Evolutionary conservation across 2,888 invertebrate genomes (phyloP).

Genomic region (Molanna angustata): DNA sequence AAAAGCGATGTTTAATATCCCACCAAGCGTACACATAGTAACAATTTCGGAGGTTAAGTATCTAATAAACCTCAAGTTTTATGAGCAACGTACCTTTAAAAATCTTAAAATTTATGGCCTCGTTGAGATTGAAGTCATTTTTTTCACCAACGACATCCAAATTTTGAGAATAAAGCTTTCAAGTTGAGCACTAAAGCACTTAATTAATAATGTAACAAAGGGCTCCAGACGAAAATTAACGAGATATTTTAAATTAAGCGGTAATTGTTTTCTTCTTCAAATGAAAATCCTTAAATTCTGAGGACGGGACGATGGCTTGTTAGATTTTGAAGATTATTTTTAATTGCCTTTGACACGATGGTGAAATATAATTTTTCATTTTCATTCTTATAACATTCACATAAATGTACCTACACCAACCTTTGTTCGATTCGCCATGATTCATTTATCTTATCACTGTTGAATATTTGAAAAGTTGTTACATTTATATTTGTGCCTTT

Average conservation of each 20-base stretch:
- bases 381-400: too few relatives aligned
- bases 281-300: slow-evolving; percentile 14
- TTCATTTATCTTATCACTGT: too few relatives aligned
- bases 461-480: too few relatives aligned
- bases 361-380: too few relatives aligned
- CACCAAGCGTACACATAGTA: background rate
- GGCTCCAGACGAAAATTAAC: slow-evolving; percentile 18
- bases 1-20: background rate
- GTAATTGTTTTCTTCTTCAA: slow-evolving; percentile 21
- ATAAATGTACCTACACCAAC: too few relatives aligned
- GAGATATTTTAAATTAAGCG: slow-evolving; percentile 22
- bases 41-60: background rate
- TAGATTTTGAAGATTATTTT: too few relatives aligned
- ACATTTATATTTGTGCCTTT: too few relatives aligned
- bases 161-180: slow-evolving; percentile 9
- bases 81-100: slow-evolving; percentile 4
- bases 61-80: background rate
- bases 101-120: slow-evolving; percentile 15
- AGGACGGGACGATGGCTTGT: background rate
- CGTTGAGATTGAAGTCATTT: slow-evolving; percentile 13
- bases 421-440: too few relatives aligned
- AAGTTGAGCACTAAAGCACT: background rate
- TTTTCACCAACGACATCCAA: slow-evolving; percentile 16
- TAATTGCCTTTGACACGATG: too few relatives aligned
- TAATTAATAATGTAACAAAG: slow-evolving; percentile 16